Conservation (phyloP, 1,140 invertebrate species). For the Ostrea denselamellosa region DNA sequence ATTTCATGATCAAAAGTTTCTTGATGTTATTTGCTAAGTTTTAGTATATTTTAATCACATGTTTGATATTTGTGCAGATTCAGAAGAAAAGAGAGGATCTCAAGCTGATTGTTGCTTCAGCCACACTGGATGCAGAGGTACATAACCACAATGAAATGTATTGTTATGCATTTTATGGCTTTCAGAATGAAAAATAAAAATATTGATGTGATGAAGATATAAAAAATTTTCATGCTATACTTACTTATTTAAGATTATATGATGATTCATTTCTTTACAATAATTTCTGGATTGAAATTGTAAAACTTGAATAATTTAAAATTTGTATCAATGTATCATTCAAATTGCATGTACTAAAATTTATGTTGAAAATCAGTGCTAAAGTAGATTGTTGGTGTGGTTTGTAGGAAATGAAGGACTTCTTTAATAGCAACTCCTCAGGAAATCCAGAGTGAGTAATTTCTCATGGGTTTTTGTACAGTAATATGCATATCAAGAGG, state of each 20-base stretch:
- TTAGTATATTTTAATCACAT: not conserved
- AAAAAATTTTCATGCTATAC: too few species aligned
- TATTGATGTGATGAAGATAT: too few species aligned
- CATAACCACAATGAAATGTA: not conserved
- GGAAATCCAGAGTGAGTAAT: slow-evolving; percentile 70
- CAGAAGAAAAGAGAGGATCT: slow-evolving; percentile 90
- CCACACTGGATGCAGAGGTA: slow-evolving; percentile 93
- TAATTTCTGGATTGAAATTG: too few species aligned
- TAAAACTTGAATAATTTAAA: too few species aligned
- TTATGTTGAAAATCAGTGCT: too few species aligned
- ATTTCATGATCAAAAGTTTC: not conserved
- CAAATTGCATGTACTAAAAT: too few species aligned
- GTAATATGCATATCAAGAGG: too few species aligned
- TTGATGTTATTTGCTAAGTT: not conserved
- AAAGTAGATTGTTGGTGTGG: not conserved
- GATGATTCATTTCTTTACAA: too few species aligned
- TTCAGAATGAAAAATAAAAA: too few species aligned
- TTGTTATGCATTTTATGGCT: not conserved
- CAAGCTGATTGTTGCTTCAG: slow-evolving; percentile 94
- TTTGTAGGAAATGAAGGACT: slow-evolving; percentile 84
- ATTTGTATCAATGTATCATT: too few species aligned
- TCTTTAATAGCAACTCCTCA: slow-evolving; percentile 89
- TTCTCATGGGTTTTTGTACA: too few species aligned
- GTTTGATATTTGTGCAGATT: slow-evolving; percentile 67
- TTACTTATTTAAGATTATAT: too few species aligned